A percentile compares a stretch with the other conserved stretches of the same genome.
Evolutionary conservation across 2,888 invertebrate species (phyloP).

Genomic region (Nomada fucata): DNA sequence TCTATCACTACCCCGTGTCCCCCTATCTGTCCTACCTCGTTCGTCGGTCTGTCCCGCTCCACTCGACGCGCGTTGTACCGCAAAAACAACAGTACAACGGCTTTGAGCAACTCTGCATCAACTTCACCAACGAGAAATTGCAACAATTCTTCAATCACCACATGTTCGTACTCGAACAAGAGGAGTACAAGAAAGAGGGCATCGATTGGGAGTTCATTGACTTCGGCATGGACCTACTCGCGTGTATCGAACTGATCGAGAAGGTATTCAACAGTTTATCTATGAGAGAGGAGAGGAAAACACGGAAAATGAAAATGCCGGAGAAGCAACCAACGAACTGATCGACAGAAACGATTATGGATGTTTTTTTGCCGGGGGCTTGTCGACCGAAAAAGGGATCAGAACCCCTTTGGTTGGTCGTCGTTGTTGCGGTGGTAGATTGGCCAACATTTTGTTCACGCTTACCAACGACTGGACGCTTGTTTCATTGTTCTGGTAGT

Average conservation of each 20-base stretch:
- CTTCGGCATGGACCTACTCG: constrained; percentile 98
- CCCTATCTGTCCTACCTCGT: constrained; percentile 18
- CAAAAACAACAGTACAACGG: constrained; percentile 90
- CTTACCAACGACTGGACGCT: constrained; percentile 25
- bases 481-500: neutral
- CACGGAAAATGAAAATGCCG: neutral
- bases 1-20: neutral
- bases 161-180: constrained; percentile 99
- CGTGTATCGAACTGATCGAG: constrained; percentile 98
- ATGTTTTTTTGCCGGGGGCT: constrained; percentile 35
- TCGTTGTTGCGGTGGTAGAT: constrained; percentile 33
- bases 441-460: constrained; percentile 14
- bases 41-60: constrained; percentile 38
- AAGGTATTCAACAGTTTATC: constrained; percentile 87
- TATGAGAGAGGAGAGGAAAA: neutral
- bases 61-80: constrained; percentile 27
- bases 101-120: constrained; percentile 99
- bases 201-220: constrained; percentile 98
- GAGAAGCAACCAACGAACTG: constrained; percentile 6
- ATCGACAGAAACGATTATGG: constrained; percentile 4
- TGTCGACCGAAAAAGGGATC: constrained; percentile 36
- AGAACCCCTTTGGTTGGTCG: constrained; percentile 40
- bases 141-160: constrained; percentile 99
- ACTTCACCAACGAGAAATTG: constrained; percentile 98
- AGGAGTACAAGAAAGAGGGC: constrained; percentile 97